A percentile compares a stretch with the other conserved stretches of the same genome.
These are phyloP conservation scores for Acanthococcus lagerstroemiae DNA, from an alignment of 2,888 invertebrate species.

Conservation along the genomic window DNA sequence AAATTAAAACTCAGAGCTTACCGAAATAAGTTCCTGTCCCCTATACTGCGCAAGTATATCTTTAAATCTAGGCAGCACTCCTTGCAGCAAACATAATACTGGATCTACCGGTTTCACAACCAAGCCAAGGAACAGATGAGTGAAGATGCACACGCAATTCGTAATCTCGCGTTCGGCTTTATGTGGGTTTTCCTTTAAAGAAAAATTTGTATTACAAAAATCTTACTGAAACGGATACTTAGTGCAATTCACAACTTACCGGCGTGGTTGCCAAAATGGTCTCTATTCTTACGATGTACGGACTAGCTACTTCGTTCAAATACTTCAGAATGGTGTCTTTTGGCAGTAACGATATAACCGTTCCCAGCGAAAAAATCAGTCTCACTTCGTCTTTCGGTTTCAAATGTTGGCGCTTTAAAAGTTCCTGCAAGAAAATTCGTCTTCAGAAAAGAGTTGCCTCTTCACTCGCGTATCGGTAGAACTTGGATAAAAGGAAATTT, in stretches of 20 bases:
- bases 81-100: slow-evolving; percentile 7
- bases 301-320: slow-evolving; percentile 58
- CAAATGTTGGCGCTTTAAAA: slow-evolving; percentile 48
- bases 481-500: too few species aligned
- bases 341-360: slow-evolving; percentile 57
- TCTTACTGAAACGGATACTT: neutral
- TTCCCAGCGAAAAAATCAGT: slow-evolving; percentile 66
- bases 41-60: slow-evolving; percentile 3
- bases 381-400: slow-evolving; percentile 59
- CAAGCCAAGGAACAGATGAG: slow-evolving; percentile 19
- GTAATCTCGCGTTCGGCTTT: slow-evolving; percentile 9
- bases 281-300: slow-evolving; percentile 54
- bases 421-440: slow-evolving; percentile 43
- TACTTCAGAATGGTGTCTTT: slow-evolving; percentile 54
- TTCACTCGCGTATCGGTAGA: too few species aligned
- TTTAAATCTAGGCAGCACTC: slow-evolving; percentile 14
- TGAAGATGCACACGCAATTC: slow-evolving; percentile 13
- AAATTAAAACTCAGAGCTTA: neutral
- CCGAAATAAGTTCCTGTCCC: slow-evolving; percentile 4
- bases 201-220: neutral
- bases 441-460: too few species aligned
- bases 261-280: slow-evolving; percentile 40
- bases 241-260: slow-evolving; percentile 2
- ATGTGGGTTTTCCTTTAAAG: slow-evolving; percentile 2
- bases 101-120: neutral